These are phyloP conservation scores for Hyaena hyaena DNA, from an alignment of 2,113 vertebrate species.

Conservation along the genomic window DNA sequence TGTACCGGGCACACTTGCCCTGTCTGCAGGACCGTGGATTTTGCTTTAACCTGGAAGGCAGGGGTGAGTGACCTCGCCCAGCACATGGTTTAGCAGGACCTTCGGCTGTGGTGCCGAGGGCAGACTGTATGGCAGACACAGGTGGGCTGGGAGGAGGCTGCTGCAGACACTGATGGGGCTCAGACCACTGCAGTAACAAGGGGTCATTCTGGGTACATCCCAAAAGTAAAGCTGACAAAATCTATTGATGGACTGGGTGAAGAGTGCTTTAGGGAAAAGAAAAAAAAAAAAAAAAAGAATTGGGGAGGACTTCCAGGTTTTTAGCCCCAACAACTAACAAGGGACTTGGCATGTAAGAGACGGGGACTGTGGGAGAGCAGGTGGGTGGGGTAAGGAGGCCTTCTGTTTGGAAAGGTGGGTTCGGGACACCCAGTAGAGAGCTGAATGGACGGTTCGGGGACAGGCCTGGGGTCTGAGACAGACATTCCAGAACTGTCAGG, in stretches of 20 bases:
- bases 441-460: neutral
- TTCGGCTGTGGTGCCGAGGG: neutral
- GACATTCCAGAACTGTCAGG: neutral
- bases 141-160: neutral
- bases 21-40: neutral
- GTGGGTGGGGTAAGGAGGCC: neutral
- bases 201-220: neutral
- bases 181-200: neutral
- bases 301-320: neutral
- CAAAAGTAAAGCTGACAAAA: neutral
- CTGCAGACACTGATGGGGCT: neutral
- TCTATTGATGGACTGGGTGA: neutral
- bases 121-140: neutral
- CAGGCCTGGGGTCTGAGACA: neutral
- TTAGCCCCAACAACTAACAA: neutral
- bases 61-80: neutral
- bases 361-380: neutral
- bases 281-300: neutral
- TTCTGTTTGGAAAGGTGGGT: neutral
- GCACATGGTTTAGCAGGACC: fast-evolving
- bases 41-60: neutral
- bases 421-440: neutral
- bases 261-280: neutral
- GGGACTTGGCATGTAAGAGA: neutral
- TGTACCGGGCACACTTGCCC: neutral